Conservation (phyloP, 2,797 vertebrate species). For the Sebastes steindachneri region DNA sequence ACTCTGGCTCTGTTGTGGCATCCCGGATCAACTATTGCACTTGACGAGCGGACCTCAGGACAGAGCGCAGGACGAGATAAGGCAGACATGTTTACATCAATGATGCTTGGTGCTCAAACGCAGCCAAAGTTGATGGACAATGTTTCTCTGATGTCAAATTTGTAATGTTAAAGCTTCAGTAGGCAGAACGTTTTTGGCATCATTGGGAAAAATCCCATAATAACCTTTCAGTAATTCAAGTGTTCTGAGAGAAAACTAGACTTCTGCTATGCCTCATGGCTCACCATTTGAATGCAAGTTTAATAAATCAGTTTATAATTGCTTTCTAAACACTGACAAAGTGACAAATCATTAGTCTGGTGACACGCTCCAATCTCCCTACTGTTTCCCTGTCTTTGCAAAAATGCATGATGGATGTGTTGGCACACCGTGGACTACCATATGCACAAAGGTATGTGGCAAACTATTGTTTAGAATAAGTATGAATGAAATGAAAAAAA, state of each 20-base stretch:
- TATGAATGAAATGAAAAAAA: neutral
- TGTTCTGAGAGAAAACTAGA: no score
- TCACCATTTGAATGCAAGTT: neutral
- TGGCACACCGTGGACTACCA: neutral
- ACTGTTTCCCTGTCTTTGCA: neutral
- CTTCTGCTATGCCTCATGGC: no score
- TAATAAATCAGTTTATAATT: neutral
- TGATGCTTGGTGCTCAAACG: neutral
- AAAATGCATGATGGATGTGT: neutral
- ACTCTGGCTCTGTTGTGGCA: no score
- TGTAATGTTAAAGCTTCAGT: neutral
- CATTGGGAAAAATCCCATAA: no score
- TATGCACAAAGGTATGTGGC: neutral
- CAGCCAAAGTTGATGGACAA: neutral
- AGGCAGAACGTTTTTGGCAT: no score
- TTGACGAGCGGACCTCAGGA: no score
- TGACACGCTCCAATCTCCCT: neutral
- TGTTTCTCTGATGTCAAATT: neutral
- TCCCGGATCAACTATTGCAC: no score
- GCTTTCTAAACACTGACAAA: neutral
- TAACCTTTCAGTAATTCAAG: no score
- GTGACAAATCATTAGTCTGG: neutral
- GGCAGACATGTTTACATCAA: neutral
- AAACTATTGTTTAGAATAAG: neutral
- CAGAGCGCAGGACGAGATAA: no score